Conservation (phyloP, 1,140 invertebrate genomes). For the Cyclargus thomasi region DNA sequence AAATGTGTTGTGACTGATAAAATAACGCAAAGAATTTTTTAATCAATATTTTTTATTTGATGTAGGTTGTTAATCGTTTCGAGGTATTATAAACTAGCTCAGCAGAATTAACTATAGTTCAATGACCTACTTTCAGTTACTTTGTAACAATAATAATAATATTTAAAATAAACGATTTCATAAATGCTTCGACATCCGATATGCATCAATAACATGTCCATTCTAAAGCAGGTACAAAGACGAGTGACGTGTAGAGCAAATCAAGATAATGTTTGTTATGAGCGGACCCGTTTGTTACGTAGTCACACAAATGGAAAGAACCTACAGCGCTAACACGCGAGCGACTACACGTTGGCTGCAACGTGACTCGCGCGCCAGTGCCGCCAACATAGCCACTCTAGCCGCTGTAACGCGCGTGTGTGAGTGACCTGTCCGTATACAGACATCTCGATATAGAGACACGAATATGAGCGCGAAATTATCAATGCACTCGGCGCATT, state of each 20-base stretch:
- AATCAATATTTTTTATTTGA: too few relatives aligned
- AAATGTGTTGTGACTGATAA: too few relatives aligned
- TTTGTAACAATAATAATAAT: not conserved
- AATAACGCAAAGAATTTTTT: too few relatives aligned
- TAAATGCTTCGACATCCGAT: not conserved
- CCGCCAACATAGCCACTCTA: slow-evolving; percentile 48
- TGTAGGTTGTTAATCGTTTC: too few relatives aligned
- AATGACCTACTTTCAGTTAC: too few relatives aligned
- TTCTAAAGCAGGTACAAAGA: slow-evolving; percentile 10
- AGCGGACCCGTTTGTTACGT: slow-evolving; percentile 33
- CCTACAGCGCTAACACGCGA: slow-evolving; percentile 45
- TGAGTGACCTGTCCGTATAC: slow-evolving; percentile 27
- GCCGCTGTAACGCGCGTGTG: slow-evolving; percentile 42
- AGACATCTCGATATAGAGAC: not conserved
- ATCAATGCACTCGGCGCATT: slow-evolving; percentile 18
- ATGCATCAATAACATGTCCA: not conserved
- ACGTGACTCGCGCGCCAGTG: slow-evolving; percentile 50
- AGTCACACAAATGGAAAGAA: slow-evolving; percentile 30
- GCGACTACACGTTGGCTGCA: slow-evolving; percentile 62
- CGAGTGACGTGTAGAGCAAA: not conserved
- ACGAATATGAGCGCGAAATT: slow-evolving; percentile 25
- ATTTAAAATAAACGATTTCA: not conserved
- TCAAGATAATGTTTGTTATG: slow-evolving; percentile 23
- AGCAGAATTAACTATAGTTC: too few relatives aligned
- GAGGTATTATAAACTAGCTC: too few relatives aligned